Conservation (phyloP, 2,888 invertebrate genomes). For the Cryptocephalus primarius region DNA sequence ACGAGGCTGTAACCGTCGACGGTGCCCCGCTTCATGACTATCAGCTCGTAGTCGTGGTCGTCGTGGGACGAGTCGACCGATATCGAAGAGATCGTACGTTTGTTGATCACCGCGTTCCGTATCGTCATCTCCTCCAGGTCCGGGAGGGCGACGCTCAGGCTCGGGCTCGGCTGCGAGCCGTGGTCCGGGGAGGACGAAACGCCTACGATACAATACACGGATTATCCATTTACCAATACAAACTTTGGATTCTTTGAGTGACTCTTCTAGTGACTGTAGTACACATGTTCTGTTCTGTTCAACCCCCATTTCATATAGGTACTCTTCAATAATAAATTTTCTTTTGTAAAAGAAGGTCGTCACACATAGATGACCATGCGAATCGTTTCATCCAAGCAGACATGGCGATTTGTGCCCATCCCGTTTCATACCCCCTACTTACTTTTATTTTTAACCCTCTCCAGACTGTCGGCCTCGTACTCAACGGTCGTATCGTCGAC, state of each 20-base stretch:
- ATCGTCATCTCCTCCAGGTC: conserved; percentile 73
- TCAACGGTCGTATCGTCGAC: conserved; percentile 30
- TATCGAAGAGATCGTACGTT: conserved; percentile 40
- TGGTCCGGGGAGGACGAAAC: conserved; percentile 50
- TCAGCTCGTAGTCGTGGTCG: conserved; percentile 39
- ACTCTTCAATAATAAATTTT: no score
- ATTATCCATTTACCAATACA: conserved; percentile 22
- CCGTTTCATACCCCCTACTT: neutral
- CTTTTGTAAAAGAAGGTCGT: no score
- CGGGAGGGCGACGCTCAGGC: conserved; percentile 61
- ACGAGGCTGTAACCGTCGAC: conserved; percentile 52
- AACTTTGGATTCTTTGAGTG: no score
- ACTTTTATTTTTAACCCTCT: conserved; percentile 43
- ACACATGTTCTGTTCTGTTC: no score
- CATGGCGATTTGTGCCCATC: no score
- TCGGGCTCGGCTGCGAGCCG: conserved; percentile 61
- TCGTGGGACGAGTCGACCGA: conserved; percentile 17
- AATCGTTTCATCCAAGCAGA: no score
- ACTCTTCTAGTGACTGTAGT: no score
- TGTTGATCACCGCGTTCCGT: conserved; percentile 62
- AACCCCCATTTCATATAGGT: no score
- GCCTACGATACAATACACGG: conserved; percentile 21
- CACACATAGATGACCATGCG: no score
- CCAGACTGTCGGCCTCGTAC: conserved; percentile 65
- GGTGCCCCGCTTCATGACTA: conserved; percentile 29